Evolutionary conservation across 2,113 vertebrate genomes (phyloP), one percentile per base, ranked within the genome.

Genomic region (Gymnobelideus leadbeateri): DNA sequence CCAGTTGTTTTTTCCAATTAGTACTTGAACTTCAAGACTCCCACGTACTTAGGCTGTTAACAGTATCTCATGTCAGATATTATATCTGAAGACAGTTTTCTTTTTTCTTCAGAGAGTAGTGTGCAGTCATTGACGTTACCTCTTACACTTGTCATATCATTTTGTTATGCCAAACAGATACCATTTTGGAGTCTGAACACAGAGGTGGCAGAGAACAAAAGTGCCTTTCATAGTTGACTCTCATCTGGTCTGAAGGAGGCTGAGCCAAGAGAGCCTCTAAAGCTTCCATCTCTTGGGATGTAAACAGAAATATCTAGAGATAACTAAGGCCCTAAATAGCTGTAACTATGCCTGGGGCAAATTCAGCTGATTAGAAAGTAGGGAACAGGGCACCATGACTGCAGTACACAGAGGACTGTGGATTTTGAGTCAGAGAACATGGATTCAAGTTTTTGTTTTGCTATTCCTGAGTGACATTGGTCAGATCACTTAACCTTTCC

Each of bases 1-100:
- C 6, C 2, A 5, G 21, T 37, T 93, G n/a, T 14, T 25, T 19
- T 96, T 97, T 91, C 92, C 51, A 54, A 8, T 91, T 90, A 96
- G 89, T 16, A 11, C 46, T 92, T 54, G 16, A 94, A 95, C 51
- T 96, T 98, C 91, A 96, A 96, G 97, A 97, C 90, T 96, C 0
- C 54, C 94, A 97, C 93, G 37, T 96, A 53, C 37, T 94, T 91
- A 68, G 7, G 19, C 93, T 96, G 95, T 84, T 28, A 77, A 68
- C 61, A 68, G 61, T 84, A 84, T 92, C 94, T 96, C 97, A 94
- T 96, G 14, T 94, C 95, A 90, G 90, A 28, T 46, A 61, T 94
- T 54, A 95, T 96, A 95, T 96, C 96, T 97, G 94, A 92, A 96
- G 97, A 90, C 51, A 89, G 96, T 94, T 37, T 37, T 68, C 47